Evolutionary conservation across 2,797 vertebrate species (phyloP).

Genomic region (Dallia pectoralis): DNA sequence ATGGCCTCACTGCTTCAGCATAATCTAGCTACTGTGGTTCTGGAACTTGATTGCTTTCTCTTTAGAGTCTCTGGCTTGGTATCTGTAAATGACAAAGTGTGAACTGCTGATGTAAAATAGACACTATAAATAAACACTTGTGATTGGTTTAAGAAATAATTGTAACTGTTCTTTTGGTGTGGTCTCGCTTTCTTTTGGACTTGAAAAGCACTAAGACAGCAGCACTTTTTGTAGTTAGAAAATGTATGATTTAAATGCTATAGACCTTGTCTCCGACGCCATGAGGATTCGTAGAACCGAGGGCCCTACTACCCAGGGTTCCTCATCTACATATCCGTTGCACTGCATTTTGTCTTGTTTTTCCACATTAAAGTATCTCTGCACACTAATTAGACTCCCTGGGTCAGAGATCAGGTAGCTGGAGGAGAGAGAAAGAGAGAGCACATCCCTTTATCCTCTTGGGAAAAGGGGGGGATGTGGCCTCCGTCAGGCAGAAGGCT

Average conservation of each 20-base stretch:
- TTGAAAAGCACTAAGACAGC: background rate
- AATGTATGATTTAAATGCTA: background rate
- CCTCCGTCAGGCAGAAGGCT: conserved; percentile 16
- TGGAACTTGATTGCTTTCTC: too few species aligned
- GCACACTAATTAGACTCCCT: conserved; percentile 63
- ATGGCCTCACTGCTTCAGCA: background rate
- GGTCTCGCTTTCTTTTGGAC: background rate
- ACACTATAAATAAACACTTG: too few species aligned
- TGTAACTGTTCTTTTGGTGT: background rate
- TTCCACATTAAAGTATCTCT: conserved; percentile 57
- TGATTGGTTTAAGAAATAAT: background rate
- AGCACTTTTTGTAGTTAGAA: background rate
- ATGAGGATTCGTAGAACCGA: conserved; percentile 44
- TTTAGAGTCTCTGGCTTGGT: too few species aligned
- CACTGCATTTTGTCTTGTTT: conserved; percentile 58
- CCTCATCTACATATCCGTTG: conserved; percentile 66
- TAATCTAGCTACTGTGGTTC: too few species aligned
- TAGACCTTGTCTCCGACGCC: conserved; percentile 63
- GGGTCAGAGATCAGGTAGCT: conserved; percentile 59
- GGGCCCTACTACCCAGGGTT: conserved; percentile 32
- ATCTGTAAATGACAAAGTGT: too few species aligned
- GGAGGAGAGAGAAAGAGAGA: conserved; percentile 36
- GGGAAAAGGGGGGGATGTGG: conserved; percentile 61
- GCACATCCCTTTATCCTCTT: conserved; percentile 36
- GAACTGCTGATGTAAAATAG: too few species aligned